A percentile compares a stretch with the other conserved stretches of the same genome.
phyloP scores from a whole-genome alignment of 2,797 vertebrate genomes.

The Tokudaia muenninki region DNA sequence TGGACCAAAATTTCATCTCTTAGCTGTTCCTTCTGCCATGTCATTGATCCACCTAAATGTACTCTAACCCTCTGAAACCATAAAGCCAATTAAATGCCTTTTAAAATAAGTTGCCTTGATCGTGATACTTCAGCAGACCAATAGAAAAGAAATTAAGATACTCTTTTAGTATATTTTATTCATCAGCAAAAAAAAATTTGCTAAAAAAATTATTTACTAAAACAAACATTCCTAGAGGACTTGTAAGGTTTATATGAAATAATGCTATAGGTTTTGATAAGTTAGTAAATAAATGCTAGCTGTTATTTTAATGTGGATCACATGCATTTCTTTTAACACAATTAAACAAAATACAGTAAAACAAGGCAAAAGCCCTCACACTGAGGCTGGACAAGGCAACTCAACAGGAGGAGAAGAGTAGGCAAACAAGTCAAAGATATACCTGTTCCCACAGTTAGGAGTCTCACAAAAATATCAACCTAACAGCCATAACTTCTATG shows the following conservation, averaged over 20 bases:
- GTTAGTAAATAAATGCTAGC: background rate
- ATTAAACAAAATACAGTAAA: background rate
- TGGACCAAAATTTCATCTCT: background rate
- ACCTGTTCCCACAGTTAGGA: background rate
- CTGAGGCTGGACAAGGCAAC: background rate
- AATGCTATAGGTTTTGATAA: conserved; percentile 13
- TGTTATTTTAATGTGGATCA: background rate
- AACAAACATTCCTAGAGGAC: background rate
- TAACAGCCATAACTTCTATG: background rate
- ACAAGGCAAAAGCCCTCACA: background rate
- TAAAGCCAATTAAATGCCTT: background rate
- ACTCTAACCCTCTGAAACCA: background rate
- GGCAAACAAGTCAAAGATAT: background rate
- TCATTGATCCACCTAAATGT: background rate
- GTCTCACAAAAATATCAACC: background rate
- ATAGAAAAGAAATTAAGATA: background rate
- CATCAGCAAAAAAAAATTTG: background rate
- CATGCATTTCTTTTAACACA: background rate
- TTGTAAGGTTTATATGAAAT: background rate
- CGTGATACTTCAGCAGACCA: background rate
- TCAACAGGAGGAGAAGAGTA: background rate
- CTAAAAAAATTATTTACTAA: background rate
- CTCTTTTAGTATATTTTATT: background rate
- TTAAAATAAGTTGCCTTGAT: background rate
- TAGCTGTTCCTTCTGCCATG: background rate